A percentile compares a stretch with the other conserved stretches of the same genome.
Conservation (phyloP, 2,113 vertebrate species). For the Carlito syrichta region DNA sequence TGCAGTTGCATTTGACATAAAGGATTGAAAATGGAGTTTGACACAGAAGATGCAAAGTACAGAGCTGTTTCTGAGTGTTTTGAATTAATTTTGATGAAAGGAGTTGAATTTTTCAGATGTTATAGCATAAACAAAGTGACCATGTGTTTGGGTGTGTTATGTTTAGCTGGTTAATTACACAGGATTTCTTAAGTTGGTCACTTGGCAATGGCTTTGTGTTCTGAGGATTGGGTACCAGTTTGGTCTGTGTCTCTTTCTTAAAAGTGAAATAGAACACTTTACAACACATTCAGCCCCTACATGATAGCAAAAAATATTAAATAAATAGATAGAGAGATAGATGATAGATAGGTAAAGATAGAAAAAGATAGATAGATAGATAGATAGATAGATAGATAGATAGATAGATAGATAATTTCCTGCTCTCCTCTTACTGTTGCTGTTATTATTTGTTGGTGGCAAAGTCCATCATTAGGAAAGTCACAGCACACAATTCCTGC, state of each 20-base stretch:
- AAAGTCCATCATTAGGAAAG: neutral
- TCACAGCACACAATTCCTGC: neutral
- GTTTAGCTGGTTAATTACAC: slow-evolving; percentile 30
- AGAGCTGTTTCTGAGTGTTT: neutral
- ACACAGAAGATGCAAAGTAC: slow-evolving; percentile 30
- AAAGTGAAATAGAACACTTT: neutral
- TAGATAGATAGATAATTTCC: too few species aligned
- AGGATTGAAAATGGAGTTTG: slow-evolving; percentile 68
- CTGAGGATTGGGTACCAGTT: neutral
- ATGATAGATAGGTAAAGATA: too few species aligned
- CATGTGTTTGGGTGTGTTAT: neutral
- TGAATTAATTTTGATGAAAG: slow-evolving; percentile 43
- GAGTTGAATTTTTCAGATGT: neutral
- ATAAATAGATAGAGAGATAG: too few species aligned
- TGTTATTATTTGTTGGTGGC: neutral
- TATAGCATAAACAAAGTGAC: neutral
- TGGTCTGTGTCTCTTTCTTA: neutral
- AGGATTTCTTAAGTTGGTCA: neutral
- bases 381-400: too few species aligned
- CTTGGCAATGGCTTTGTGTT: neutral
- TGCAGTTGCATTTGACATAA: slow-evolving; percentile 54
- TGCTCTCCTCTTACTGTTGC: neutral
- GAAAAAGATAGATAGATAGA: too few species aligned
- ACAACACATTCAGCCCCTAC: neutral
- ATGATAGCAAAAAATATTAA: neutral